Base-by-base conservation (phyloP, 1,140 invertebrate species). In the Achroia grisella region DNA sequence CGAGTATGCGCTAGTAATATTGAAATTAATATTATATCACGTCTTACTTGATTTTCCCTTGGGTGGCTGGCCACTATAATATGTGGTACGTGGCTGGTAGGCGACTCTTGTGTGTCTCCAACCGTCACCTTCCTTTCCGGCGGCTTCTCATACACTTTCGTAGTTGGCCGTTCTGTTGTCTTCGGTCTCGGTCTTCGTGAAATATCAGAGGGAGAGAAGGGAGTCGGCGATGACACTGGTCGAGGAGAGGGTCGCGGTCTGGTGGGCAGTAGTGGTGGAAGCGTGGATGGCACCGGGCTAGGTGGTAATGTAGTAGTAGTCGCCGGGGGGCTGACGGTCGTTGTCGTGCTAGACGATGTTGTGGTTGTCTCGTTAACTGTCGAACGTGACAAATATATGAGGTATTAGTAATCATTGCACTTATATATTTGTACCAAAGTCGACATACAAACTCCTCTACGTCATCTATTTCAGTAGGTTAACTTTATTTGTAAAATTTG, bases 51-150 rank as follows among this genome's bases (percentile, higher is more conserved):
- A 42, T 86, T 86, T 53, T 91, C 90, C 71, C 90, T 89, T 12
- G 90, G 90, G 81, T 90, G 90, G 15, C 87, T 89, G 4, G 90
- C 90, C 8, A 90, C 86, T 13, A 91, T 90, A 29, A 91, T 90
- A 44, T 90, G 86, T 5, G 87, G 87, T 11, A 86, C 64, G 39
- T 86, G 74, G 37, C 72, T 70, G n/a, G 77, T 73, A 0, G 74
- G 53, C 5, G 74, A 73, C 17, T 80, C 67, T 34, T 78, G 69
- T 0, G 59, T 54, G 44, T 84, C 78, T n/a, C 60, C 32, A 2
- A 62, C 54, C 1, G 77, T 81, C 6, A 63, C 54, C 49, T 77
- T 81, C 37, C 66, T 70, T 13, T 66, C 62, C 1, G 78, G 74
- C 0, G 72, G 67, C 44, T 74, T 58, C 32, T 78, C 60, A 40